A percentile compares a stretch with the other conserved stretches of the same genome.
phyloP scores from a whole-genome alignment of 2,888 invertebrate genomes.

The Lacanobia oleracea region DNA sequence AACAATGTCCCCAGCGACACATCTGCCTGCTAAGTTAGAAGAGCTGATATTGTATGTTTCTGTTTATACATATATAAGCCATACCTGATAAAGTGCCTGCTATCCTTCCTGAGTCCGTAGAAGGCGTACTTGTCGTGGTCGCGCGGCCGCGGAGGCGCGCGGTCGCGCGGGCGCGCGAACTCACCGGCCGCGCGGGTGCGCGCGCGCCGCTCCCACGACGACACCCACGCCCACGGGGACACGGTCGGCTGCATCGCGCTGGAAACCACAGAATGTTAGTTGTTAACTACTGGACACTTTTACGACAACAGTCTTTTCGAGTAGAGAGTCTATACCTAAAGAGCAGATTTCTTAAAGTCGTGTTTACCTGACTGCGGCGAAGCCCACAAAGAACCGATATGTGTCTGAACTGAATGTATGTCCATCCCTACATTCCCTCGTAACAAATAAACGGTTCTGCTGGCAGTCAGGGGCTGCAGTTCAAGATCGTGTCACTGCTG shows the following conservation, averaged over 20 bases:
- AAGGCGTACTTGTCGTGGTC: conserved; percentile 41
- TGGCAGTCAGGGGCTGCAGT: background rate
- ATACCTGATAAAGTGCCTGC: conserved; percentile 57
- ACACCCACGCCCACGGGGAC: conserved; percentile 68
- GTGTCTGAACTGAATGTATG: background rate
- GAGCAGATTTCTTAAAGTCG: no score
- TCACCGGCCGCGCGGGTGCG: conserved; percentile 44
- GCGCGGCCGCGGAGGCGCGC: conserved; percentile 20
- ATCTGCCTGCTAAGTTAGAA: no score
- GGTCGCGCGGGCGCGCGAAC: conserved; percentile 43
- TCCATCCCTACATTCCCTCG: no score
- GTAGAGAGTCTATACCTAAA: no score
- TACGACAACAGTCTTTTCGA: no score
- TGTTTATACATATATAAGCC: no score
- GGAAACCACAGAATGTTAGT: background rate
- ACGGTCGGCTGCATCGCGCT: conserved; percentile 67
- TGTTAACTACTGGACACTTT: background rate
- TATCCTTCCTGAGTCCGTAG: conserved; percentile 47
- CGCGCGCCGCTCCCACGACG: conserved; percentile 64
- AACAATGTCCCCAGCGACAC: no score
- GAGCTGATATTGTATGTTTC: no score
- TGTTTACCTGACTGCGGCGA: no score
- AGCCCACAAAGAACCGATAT: background rate
- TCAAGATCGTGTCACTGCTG: background rate
- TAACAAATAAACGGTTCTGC: background rate